A percentile compares a stretch with the other conserved stretches of the same genome.
Evolutionary conservation across 2,888 invertebrate genomes (phyloP).

Genomic region (Vesta saturnalis): DNA sequence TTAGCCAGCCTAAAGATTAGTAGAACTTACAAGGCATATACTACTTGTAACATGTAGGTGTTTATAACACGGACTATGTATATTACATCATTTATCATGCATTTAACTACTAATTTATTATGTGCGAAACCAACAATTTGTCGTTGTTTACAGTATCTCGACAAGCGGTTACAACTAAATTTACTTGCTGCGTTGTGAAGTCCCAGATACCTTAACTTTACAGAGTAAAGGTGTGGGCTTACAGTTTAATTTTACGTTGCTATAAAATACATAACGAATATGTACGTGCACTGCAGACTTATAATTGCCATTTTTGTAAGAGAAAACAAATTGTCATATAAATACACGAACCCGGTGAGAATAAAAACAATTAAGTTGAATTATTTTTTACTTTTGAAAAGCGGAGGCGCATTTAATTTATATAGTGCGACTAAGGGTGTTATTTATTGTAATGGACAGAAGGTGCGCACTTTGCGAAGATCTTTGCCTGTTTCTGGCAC

Average conservation of each 20-base stretch:
- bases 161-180: conserved; percentile 25
- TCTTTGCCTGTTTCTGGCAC: conserved; percentile 30
- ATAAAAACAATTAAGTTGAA: conserved; percentile 27
- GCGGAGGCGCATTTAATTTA: conserved; percentile 22
- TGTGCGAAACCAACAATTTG: conserved; percentile 21
- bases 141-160: conserved; percentile 15
- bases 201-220: too few relatives aligned
- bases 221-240: too few relatives aligned
- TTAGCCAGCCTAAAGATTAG: too few relatives aligned
- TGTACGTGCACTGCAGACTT: too few relatives aligned
- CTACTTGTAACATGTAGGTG: neutral
- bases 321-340: neutral
- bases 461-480: conserved; percentile 30
- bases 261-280: too few relatives aligned
- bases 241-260: too few relatives aligned
- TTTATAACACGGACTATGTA: too few relatives aligned
- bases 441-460: conserved; percentile 39
- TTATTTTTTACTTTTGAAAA: conserved; percentile 32
- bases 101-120: conserved; percentile 17
- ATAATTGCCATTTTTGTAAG: too few relatives aligned
- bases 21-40: too few relatives aligned
- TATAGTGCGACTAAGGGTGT: conserved; percentile 27
- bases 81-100: neutral
- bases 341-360: conserved; percentile 13
- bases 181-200: conserved; percentile 16